phyloP scores from a whole-genome alignment of 2,888 invertebrate genomes.

The Leptinotarsa juncta region DNA sequence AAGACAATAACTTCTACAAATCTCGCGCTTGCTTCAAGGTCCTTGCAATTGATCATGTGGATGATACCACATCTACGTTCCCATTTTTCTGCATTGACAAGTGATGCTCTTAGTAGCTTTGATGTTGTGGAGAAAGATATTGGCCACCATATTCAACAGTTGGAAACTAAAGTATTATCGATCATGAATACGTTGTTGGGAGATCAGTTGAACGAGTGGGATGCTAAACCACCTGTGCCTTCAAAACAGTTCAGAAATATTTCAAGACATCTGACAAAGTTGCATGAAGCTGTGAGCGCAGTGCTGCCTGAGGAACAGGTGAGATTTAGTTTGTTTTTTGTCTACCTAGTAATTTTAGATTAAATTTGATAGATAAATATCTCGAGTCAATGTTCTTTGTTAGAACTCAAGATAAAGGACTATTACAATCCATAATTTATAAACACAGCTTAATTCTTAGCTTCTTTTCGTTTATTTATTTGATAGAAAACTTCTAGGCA shows the following conservation, averaged over 20 bases:
- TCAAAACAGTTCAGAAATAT: constrained; percentile 90
- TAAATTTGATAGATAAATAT: too few relatives aligned
- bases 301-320: constrained; percentile 86
- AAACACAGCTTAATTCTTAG: too few relatives aligned
- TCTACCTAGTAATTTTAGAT: neutral
- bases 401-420: too few relatives aligned
- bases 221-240: constrained; percentile 94
- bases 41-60: constrained; percentile 85
- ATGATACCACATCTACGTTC: constrained; percentile 78
- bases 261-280: constrained; percentile 87
- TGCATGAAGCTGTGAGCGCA: constrained; percentile 90
- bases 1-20: constrained; percentile 96
- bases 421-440: too few relatives aligned
- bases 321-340: constrained; percentile 23
- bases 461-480: too few relatives aligned
- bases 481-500: too few relatives aligned
- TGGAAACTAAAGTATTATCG: constrained; percentile 89
- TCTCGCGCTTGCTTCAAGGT: constrained; percentile 86
- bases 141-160: constrained; percentile 90
- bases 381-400: too few relatives aligned
- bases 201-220: constrained; percentile 88
- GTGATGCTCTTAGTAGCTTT: constrained; percentile 70
- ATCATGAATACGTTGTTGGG: constrained; percentile 89
- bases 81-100: constrained; percentile 75
- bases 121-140: constrained; percentile 83